These are phyloP conservation scores for Limnephilus auricula DNA, from an alignment of 2,888 invertebrate genomes.

Conservation along the genomic window DNA sequence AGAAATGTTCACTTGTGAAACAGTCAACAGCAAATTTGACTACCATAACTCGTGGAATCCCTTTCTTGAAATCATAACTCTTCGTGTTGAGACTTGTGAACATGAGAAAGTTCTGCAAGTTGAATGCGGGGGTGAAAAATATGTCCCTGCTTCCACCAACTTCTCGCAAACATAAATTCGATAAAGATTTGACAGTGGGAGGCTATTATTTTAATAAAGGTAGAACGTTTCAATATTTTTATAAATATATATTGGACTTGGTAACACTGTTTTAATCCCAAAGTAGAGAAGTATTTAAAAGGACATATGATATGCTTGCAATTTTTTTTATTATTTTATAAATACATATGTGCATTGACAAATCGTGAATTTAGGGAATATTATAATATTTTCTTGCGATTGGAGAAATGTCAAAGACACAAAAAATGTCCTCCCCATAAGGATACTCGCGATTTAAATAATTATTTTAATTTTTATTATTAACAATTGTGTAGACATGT, in stretches of 20 bases:
- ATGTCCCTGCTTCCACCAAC: not conserved
- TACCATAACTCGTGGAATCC: not conserved
- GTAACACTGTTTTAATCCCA: not conserved
- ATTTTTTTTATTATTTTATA: no score
- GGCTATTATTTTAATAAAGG: not conserved
- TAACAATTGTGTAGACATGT: no score
- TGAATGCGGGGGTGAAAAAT: slow-evolving; percentile 11
- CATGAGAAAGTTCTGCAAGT: slow-evolving; percentile 11
- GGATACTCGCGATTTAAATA: no score
- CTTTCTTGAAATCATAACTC: not conserved
- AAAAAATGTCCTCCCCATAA: no score
- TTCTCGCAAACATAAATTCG: not conserved
- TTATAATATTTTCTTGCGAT: no score
- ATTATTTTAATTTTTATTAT: no score
- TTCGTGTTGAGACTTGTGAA: slow-evolving; percentile 17
- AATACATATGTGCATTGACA: no score
- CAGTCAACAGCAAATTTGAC: not conserved
- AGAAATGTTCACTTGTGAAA: not conserved
- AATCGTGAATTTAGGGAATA: no score
- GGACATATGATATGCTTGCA: no score
- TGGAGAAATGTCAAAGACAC: no score
- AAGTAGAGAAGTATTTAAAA: not conserved
- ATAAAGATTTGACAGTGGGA: not conserved
- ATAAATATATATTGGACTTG: not conserved
- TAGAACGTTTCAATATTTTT: not conserved